These are phyloP conservation scores for Hylaeus anthracinus DNA, from an alignment of 1,140 invertebrate species.

Conservation along the genomic window DNA sequence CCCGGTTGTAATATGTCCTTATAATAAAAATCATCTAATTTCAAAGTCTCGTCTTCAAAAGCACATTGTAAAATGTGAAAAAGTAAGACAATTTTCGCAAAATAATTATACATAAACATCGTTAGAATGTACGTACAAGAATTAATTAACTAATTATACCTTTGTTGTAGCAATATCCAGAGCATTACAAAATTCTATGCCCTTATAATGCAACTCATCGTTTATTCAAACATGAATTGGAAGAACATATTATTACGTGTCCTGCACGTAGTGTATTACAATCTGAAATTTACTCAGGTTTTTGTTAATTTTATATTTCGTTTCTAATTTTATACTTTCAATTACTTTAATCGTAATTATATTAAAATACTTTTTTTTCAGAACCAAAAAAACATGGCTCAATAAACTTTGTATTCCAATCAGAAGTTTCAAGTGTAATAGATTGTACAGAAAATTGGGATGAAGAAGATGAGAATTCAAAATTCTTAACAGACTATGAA, in stretches of 20 bases:
- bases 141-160: background rate
- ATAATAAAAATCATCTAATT: conserved; percentile 70
- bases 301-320: conserved; percentile 15
- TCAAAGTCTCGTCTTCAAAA: conserved; percentile 66
- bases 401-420: background rate
- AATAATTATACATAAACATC: background rate
- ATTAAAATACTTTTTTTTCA: conserved; percentile 19
- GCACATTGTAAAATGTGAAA: conserved; percentile 76
- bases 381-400: conserved; percentile 25
- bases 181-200: conserved; percentile 70
- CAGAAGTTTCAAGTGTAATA: conserved; percentile 27
- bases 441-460: conserved; percentile 61
- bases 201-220: conserved; percentile 75
- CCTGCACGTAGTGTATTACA: conserved; percentile 39
- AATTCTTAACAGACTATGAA: background rate
- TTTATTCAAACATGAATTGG: conserved; percentile 65
- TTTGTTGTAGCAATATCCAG: conserved; percentile 69
- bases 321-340: background rate
- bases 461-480: background rate
- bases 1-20: conserved; percentile 66
- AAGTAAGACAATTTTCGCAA: conserved; percentile 59
- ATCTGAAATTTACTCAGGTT: conserved; percentile 21
- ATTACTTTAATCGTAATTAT: background rate
- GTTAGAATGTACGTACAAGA: background rate
- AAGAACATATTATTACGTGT: conserved; percentile 66